phyloP scores from a whole-genome alignment of 2,113 vertebrate genomes.

The Ptilorrhoa leucosticta region DNA sequence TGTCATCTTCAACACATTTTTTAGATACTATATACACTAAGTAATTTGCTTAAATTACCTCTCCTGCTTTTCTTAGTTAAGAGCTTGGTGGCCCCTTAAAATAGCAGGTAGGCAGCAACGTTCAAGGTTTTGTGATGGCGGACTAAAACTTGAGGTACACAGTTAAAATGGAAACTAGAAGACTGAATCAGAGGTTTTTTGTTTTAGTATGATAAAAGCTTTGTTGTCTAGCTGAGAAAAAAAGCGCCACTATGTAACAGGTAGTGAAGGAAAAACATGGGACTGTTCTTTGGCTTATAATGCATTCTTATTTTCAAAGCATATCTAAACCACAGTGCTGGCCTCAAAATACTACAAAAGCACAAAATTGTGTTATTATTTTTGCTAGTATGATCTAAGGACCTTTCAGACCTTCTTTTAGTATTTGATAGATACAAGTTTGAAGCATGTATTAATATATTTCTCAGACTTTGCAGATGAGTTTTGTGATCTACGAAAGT shows the following conservation, averaged over 20 bases:
- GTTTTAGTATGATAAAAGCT: background rate
- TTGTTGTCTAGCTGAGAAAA: background rate
- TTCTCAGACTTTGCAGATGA: background rate
- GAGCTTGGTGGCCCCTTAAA: background rate
- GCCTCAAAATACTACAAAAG: background rate
- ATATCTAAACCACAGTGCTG: background rate
- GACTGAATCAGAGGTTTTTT: background rate
- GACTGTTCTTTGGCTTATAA: background rate
- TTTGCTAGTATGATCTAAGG: background rate
- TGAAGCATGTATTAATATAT: background rate
- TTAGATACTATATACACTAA: background rate
- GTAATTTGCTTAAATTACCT: constrained; percentile 18
- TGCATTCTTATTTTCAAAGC: background rate
- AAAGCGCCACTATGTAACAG: background rate
- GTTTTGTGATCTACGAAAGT: background rate
- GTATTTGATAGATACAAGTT: background rate
- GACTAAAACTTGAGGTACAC: background rate
- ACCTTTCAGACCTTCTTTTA: background rate
- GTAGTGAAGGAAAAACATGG: background rate
- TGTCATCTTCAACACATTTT: background rate
- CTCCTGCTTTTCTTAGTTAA: background rate
- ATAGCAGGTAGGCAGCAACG: background rate
- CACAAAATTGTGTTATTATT: background rate
- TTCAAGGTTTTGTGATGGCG: background rate
- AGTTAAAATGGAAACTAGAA: background rate